Percentiles rank a stretch among this genome's conserved stretches.
Evolutionary conservation across 2,797 vertebrate genomes (phyloP).

Genomic region (Delichon dasypus): DNA sequence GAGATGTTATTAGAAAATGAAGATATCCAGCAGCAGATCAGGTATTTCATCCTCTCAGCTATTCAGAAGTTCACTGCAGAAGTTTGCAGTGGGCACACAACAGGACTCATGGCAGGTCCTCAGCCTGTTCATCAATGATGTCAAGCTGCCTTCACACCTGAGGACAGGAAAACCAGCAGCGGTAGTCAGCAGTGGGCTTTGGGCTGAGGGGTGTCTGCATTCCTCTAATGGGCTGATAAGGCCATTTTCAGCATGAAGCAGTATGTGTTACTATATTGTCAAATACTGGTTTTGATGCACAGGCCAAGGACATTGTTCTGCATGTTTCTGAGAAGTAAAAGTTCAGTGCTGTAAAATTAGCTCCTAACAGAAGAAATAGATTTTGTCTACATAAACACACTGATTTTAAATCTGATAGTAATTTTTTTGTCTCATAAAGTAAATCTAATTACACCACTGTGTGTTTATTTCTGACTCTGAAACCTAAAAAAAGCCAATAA

Average conservation of each 20-base stretch:
- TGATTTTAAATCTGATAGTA: background rate
- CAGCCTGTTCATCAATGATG: background rate
- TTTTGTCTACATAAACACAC: background rate
- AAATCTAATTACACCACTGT: background rate
- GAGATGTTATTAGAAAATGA: background rate
- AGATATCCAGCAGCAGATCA: background rate
- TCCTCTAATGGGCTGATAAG: background rate
- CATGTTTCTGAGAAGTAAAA: background rate
- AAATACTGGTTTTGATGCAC: background rate
- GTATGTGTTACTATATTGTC: accelerated
- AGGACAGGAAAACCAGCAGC: background rate
- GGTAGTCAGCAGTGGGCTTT: background rate
- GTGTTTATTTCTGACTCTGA: background rate
- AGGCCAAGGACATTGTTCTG: background rate
- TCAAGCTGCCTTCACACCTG: background rate
- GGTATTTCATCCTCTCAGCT: background rate
- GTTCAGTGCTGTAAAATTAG: background rate
- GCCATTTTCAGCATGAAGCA: background rate
- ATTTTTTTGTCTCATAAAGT: background rate
- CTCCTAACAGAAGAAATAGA: background rate
- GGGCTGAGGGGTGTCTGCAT: background rate
- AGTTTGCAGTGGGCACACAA: background rate
- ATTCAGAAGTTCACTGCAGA: background rate
- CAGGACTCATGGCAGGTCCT: background rate
- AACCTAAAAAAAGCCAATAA: background rate